Base-by-base conservation (phyloP, 2,113 vertebrate genomes). In the Pelecanus crispus region DNA sequence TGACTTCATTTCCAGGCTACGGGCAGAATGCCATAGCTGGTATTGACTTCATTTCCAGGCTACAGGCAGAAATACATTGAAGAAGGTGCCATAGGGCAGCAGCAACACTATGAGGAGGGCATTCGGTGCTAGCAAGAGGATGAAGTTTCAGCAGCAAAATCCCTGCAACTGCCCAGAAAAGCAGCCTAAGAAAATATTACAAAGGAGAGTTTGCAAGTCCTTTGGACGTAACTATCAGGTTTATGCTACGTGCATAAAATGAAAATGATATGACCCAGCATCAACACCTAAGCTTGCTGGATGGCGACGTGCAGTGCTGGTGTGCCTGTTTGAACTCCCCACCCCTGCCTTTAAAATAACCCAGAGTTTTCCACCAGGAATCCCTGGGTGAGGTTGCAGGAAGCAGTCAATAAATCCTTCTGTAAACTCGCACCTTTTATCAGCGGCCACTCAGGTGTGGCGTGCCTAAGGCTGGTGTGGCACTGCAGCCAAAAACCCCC, bases 51-150 rank as follows among this genome's bases (percentile, higher is more conserved):
- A 21, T 77, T 66, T 68, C 49, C 55, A 62, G 56, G 67, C 53
- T 68, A 47, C 58, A 58, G 47, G 24, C 53, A 80, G 38, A 59
- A n/a, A 13, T 29, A 40, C 26, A 13, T 13, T 8, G 3, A 38
- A 31, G 15, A n/a, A 2, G 73, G 59, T 44, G 68, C 31, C 52
- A 13, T 0, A 25, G 58, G 44, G 34, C 50, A 65, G 70, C 82
- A 74, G 42, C 50, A 86, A 3, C 0, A 0, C 71, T 25, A 2
- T 0, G 0, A 36, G 42, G 31, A 58, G 34, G 32, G 29, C 25
- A 7, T 25, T 55, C 4, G 6, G 63, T 13, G 12, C 29, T 25
- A 56, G 47, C 17, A 68, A 55, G 34, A 25, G 77, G 66, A 14
- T 20, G 36, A 31, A 59, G 17, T 34, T 61, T 34, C 50, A 79